Evolutionary conservation across 2,113 vertebrate genomes (phyloP).

Genomic region (Callospermophilus lateralis): DNA sequence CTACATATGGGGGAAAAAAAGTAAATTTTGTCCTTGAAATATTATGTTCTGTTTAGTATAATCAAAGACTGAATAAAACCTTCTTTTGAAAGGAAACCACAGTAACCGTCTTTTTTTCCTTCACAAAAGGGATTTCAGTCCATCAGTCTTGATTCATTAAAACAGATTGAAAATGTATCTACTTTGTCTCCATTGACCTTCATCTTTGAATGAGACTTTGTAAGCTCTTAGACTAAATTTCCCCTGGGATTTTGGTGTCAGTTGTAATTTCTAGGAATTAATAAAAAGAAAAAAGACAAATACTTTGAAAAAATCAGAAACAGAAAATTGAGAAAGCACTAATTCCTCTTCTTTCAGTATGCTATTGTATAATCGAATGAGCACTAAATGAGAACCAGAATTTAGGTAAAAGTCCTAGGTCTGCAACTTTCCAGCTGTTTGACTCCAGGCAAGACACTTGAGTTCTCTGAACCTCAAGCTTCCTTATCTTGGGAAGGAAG

Average conservation of each 20-base stretch:
- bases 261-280: constrained; percentile 75
- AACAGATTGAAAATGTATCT: constrained; percentile 66
- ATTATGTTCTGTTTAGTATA: constrained; percentile 48
- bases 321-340: background rate
- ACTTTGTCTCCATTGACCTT: constrained; percentile 74
- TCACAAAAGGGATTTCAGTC: constrained; percentile 58
- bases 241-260: constrained; percentile 61
- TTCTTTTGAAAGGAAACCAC: constrained; percentile 66
- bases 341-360: background rate
- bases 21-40: constrained; percentile 72
- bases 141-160: constrained; percentile 71
- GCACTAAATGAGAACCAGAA: background rate
- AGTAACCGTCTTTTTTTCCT: constrained; percentile 1
- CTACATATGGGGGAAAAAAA: constrained; percentile 14
- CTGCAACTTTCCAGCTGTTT: background rate
- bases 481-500: background rate
- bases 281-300: background rate
- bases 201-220: constrained; percentile 69
- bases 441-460: background rate
- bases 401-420: background rate
- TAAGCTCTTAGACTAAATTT: constrained; percentile 70
- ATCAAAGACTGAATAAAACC: constrained; percentile 61
- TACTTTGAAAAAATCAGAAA: constrained; percentile 47
- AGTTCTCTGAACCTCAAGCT: background rate
- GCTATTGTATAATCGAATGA: background rate